Evolutionary conservation across 2,888 invertebrate genomes (phyloP).

Genomic region (Syrphus vitripennis): DNA sequence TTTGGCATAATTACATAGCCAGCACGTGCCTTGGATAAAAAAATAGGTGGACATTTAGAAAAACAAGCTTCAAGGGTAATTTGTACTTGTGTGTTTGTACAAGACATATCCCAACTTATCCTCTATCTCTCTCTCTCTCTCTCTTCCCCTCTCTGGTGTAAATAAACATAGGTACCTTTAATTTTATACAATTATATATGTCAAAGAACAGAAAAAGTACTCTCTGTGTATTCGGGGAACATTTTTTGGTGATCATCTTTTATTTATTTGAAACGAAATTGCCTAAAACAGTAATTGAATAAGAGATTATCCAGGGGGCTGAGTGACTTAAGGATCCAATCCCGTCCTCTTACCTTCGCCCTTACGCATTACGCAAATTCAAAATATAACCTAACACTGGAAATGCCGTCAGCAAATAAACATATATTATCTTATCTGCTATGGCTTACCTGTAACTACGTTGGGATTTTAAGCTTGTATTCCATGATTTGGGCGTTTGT

Average conservation of each 20-base stretch:
- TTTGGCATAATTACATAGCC: slow-evolving; percentile 19
- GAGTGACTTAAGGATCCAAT: slow-evolving; percentile 6
- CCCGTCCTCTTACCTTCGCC: not conserved
- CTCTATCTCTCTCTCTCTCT: not conserved
- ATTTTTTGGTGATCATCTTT: slow-evolving; percentile 51
- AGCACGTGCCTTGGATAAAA: slow-evolving; percentile 38
- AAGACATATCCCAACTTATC: not conserved
- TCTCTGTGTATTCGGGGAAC: not conserved
- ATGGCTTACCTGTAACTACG: slow-evolving; percentile 40
- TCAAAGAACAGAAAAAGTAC: slow-evolving; percentile 16
- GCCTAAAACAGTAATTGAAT: slow-evolving; percentile 60
- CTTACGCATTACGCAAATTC: slow-evolving; percentile 40
- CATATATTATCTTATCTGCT: slow-evolving; percentile 46
- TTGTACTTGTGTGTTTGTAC: slow-evolving; percentile 2
- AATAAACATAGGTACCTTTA: slow-evolving; percentile 25
- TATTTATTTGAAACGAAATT: slow-evolving; percentile 51
- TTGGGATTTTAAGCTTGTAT: slow-evolving; percentile 49
- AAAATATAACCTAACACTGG: slow-evolving; percentile 33
- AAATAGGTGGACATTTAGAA: slow-evolving; percentile 9
- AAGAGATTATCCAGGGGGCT: slow-evolving; percentile 54
- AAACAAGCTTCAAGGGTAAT: slow-evolving; percentile 31
- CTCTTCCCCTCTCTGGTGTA: not conserved
- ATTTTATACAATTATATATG: slow-evolving; percentile 44
- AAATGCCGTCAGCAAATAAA: slow-evolving; percentile 54
- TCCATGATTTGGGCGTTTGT: slow-evolving; percentile 46